Base-by-base conservation (phyloP, 2,113 vertebrate species). In the Pomatostomus ruficeps region DNA sequence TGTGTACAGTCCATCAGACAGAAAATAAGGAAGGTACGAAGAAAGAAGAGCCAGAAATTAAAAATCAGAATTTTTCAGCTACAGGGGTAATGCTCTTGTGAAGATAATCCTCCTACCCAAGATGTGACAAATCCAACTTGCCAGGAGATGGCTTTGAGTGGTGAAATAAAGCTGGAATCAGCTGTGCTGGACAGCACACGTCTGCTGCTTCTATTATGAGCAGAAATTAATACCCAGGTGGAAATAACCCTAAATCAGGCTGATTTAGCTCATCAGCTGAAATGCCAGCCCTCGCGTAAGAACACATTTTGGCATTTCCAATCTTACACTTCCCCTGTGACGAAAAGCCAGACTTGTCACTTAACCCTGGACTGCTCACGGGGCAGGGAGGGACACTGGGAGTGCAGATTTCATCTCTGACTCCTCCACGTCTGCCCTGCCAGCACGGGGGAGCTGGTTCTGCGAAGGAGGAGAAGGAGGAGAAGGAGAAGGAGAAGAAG, bases 201-300 rank as follows among this genome's bases (percentile, higher is more conserved):
- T 77, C 93, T 93, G 70, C 21, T 18, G 70, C 85, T 86, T 95
- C 89, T 92, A 80, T 97, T 97, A 77, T 89, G 90, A 93, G 95
- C 86, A 91, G 85, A 95, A 97, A 97, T 96, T 97, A 98, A 98
- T 96, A 97, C 95, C 87, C 97, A 96, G 95, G 96, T 97, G 92
- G 93, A 96, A 98, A 97, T 96, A 96, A 97, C 95, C 78, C 85
- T 72, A 97, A 94, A 97, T 97, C 91, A 96, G 93, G 93, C 96
- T 95, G 95, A 91, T 93, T 98, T 96, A 96, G 95, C 65, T 96
- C 96, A 85, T 96, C 96, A 95, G 91, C 93, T 83, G 87, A 97
- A 98, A 97, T 92, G 92, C 93, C 97, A 96, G 91, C 92, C 91
- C 95, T 95, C 96, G 85, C 94, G 92, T 57, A 70, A 85, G 57